Conservation (phyloP, 2,888 invertebrate species). For the Ferdinandea cuprea region DNA sequence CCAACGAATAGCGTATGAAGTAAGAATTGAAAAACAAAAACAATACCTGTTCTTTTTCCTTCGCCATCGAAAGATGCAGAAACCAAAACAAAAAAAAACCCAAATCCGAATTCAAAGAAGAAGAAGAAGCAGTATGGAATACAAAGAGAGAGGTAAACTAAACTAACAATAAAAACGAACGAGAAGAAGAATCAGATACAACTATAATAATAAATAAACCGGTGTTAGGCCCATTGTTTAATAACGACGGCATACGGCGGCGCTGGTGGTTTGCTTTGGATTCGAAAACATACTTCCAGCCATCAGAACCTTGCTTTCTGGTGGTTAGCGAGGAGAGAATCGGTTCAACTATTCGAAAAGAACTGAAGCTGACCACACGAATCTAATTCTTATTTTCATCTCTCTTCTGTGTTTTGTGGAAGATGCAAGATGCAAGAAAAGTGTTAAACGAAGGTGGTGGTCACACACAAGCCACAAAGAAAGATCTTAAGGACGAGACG, state of each 20-base stretch:
- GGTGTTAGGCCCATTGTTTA: conserved; percentile 72
- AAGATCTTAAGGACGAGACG: conserved; percentile 62
- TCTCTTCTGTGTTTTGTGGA: conserved; percentile 24
- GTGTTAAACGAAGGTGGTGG: conserved; percentile 72
- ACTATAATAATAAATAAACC: conserved; percentile 71
- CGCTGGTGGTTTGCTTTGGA: conserved; percentile 28
- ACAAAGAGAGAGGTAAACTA: conserved; percentile 26
- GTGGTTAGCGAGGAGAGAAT: conserved; percentile 31
- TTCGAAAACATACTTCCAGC: conserved; percentile 22
- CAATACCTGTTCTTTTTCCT: conserved; percentile 31
- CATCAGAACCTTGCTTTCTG: conserved; percentile 57
- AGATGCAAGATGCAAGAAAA: conserved; percentile 40
- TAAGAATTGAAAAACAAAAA: conserved; percentile 15
- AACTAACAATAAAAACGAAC: conserved; percentile 63
- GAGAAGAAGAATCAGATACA: conserved; percentile 65
- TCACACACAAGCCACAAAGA: conserved; percentile 26
- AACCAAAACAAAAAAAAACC: conserved; percentile 55
- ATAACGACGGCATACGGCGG: conserved; percentile 34
- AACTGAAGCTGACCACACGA: conserved; percentile 69
- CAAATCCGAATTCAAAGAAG: conserved; percentile 12
- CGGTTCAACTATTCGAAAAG: conserved; percentile 33
- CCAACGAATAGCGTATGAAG: conserved; percentile 35
- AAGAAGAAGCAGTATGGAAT: conserved; percentile 13
- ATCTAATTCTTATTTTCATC: conserved; percentile 62
- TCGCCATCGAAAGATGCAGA: conserved; percentile 47